These are phyloP conservation scores for Sturmia bella DNA, from an alignment of 2,888 invertebrate genomes.

Conservation along the genomic window DNA sequence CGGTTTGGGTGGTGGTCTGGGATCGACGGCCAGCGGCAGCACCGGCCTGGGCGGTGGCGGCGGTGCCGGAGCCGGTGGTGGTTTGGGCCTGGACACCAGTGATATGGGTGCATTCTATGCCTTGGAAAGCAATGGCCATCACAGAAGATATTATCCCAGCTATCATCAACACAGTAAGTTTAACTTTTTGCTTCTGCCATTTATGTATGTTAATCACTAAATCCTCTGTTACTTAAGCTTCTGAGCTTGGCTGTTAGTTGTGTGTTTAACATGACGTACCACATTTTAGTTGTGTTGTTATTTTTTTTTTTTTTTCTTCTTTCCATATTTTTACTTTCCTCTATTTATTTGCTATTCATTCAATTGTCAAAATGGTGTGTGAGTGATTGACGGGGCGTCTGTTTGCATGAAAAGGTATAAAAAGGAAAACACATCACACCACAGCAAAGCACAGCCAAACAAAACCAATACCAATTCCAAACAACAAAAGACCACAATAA, in stretches of 20 bases:
- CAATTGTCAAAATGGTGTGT: conserved; percentile 72
- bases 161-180: conserved; percentile 82
- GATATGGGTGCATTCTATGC: conserved; percentile 82
- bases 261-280: conserved; percentile 53
- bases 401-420: conserved; percentile 44
- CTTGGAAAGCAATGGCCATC: conserved; percentile 81
- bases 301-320: neutral
- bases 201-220: conserved; percentile 1
- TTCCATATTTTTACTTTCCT: conserved; percentile 38
- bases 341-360: conserved; percentile 60
- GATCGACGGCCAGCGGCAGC: conserved; percentile 78
- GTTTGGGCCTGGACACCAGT: conserved; percentile 80
- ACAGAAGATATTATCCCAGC: conserved; percentile 82
- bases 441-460: neutral
- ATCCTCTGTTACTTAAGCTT: conserved; percentile 23
- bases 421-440: neutral
- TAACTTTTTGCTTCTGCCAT: conserved; percentile 1
- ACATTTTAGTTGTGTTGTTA: conserved; percentile 16
- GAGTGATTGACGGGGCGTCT: conserved; percentile 68
- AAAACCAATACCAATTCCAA: conserved; percentile 57
- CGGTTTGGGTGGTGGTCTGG: conserved; percentile 78
- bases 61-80: conserved; percentile 74
- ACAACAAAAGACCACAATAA: conserved; percentile 60
- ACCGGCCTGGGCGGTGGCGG: conserved; percentile 76
- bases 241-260: conserved; percentile 29